phyloP scores from a whole-genome alignment of 2,113 vertebrate genomes.

The Hemiprocne comata region DNA sequence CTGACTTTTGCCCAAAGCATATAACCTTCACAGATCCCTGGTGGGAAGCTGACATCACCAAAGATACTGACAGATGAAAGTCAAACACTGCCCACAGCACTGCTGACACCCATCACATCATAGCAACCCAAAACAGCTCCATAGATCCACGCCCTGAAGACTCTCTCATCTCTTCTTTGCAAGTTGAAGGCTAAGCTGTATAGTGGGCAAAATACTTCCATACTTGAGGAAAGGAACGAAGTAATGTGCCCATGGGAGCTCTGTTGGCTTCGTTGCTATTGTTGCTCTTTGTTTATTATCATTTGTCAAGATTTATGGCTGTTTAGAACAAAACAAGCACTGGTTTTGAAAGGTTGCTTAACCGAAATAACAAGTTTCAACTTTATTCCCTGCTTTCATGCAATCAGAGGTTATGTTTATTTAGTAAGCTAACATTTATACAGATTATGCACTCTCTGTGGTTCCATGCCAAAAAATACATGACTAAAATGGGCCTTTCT shows the following conservation, averaged over 20 bases:
- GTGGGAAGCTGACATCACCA: background rate
- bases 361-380: conserved; percentile 52
- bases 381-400: conserved; percentile 46
- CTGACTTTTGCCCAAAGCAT: background rate
- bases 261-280: background rate
- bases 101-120: background rate
- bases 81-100: background rate
- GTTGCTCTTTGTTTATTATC: background rate
- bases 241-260: background rate
- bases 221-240: background rate
- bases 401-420: conserved; percentile 70
- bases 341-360: conserved; percentile 24
- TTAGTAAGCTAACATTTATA: conserved; percentile 74
- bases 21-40: background rate
- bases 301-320: background rate
- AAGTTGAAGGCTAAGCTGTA: background rate
- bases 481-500: conserved; percentile 65
- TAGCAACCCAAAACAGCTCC: background rate
- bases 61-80: rapidly evolving
- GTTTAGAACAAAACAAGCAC: conserved; percentile 30
- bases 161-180: background rate
- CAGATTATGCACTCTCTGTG: conserved; percentile 57
- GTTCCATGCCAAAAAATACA: conserved; percentile 73
- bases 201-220: background rate
- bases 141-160: rapidly evolving